Evolutionary conservation across 1,140 invertebrate species (phyloP), one percentile per base, ranked within the genome.

Genomic region (Drosophila nannoptera): DNA sequence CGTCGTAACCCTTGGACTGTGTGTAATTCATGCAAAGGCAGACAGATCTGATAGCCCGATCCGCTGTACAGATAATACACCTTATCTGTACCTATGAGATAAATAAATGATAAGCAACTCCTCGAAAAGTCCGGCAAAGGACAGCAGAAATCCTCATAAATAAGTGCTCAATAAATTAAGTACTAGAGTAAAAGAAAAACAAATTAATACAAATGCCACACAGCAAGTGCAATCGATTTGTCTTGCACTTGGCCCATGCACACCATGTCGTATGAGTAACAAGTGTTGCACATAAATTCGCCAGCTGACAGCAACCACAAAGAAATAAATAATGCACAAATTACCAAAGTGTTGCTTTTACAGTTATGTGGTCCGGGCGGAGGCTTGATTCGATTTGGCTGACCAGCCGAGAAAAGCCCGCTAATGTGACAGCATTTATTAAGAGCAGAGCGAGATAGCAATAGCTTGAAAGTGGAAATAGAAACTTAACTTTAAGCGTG

Each of bases 241-340:
- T 80, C 77, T 78, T 80, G 35, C 77, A 59, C 68, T 46, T 45
- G 58, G 64, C 54, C 45, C 49, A 72, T 63, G 72, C 69, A 63
- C 77, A 62, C 53, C 77, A 59, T 75, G 77, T 75, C 77, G 77
- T 80, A 75, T 80, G 77, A 69, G 77, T 80, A 80, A 80, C 77
- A 80, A 80, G 68, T 75, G 77, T 46, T 58, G 59, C 77, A 65
- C 77, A 80, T 80, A 80, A 80, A 80, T 80, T 35, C 32, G n/a
- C 43, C 48, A 61, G 62, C 45, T 48, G 53, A 4, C 35, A 16
- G 33, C 40, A 59, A 60, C 74, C 75, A 56, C 75, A 72, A 76
- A 55, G 36, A 72, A 77, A 77, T 77, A 72, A 54, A 62, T 35
- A 35, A 52, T 52, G 32, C 32, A 72, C 59, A 61, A 63, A 52